These are phyloP conservation scores for Sapajus apella DNA, from an alignment of 2,113 vertebrate genomes.

Conservation along the genomic window DNA sequence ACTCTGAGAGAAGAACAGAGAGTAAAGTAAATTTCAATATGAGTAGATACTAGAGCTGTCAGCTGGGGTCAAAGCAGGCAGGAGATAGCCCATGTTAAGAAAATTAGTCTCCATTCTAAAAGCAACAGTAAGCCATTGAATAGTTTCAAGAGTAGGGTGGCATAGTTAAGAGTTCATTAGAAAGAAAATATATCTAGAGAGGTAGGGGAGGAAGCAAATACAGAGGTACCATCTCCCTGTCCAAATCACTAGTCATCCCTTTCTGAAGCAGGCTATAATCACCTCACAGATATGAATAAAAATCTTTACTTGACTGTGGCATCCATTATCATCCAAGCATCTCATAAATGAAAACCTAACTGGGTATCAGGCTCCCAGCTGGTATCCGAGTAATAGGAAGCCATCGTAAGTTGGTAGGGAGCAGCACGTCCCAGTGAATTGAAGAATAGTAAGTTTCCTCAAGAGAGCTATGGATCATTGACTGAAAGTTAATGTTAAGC, in stretches of 20 bases:
- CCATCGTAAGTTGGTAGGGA: neutral
- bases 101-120: conserved; percentile 24
- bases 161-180: neutral
- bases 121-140: neutral
- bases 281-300: neutral
- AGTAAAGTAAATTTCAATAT: neutral
- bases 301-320: neutral
- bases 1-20: neutral
- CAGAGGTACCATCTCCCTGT: neutral
- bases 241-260: neutral
- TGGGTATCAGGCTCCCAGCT: conserved; percentile 12
- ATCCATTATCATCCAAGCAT: neutral
- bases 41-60: neutral
- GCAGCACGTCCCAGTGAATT: neutral
- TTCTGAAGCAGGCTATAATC: neutral
- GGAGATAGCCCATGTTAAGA: neutral
- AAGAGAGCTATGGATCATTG: neutral
- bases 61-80: neutral
- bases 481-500: conserved; percentile 55
- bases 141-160: neutral
- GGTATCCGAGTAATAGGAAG: neutral
- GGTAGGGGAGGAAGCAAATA: neutral
- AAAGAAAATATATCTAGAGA: neutral
- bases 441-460: neutral
- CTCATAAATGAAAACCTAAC: conserved; percentile 36